A percentile compares a stretch with the other conserved stretches of the same genome.
These are phyloP conservation scores for Muscicapa comitata DNA, from an alignment of 2,797 vertebrate species.

Conservation along the genomic window DNA sequence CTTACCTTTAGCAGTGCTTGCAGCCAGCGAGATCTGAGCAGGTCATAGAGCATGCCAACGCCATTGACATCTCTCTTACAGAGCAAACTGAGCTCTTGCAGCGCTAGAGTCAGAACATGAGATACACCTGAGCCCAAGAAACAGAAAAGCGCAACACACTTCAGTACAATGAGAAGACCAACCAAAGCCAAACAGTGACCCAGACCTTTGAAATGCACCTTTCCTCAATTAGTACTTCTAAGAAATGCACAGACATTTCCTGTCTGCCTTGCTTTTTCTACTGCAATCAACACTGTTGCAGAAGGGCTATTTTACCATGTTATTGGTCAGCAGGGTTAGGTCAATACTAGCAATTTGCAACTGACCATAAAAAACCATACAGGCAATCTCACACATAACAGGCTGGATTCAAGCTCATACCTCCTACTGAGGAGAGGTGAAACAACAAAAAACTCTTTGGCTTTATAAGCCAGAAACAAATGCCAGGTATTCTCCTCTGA, in stretches of 20 bases:
- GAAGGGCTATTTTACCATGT: neutral
- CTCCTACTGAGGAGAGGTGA: neutral
- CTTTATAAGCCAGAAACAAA: neutral
- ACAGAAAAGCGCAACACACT: constrained; percentile 50
- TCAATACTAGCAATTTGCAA: neutral
- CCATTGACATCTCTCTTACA: constrained; percentile 82
- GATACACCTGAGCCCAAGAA: constrained; percentile 77
- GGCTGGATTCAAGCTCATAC: neutral
- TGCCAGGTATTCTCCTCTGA: neutral
- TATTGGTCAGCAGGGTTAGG: neutral
- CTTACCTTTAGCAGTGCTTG: constrained; percentile 91
- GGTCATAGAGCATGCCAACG: constrained; percentile 81
- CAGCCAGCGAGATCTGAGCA: constrained; percentile 88
- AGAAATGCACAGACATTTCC: neutral
- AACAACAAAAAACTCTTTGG: neutral
- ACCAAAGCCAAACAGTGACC: constrained; percentile 8
- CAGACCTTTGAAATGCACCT: neutral
- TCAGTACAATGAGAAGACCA: constrained; percentile 18
- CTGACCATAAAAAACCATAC: neutral
- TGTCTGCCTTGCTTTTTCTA: neutral
- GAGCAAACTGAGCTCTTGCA: constrained; percentile 84
- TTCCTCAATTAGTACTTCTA: neutral
- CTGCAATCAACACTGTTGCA: neutral
- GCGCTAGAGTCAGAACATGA: constrained; percentile 83
- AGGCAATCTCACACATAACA: neutral